These are phyloP conservation scores for Archaeoteleia sp. DNA, from an alignment of 2,888 invertebrate species.

Conservation along the genomic window DNA sequence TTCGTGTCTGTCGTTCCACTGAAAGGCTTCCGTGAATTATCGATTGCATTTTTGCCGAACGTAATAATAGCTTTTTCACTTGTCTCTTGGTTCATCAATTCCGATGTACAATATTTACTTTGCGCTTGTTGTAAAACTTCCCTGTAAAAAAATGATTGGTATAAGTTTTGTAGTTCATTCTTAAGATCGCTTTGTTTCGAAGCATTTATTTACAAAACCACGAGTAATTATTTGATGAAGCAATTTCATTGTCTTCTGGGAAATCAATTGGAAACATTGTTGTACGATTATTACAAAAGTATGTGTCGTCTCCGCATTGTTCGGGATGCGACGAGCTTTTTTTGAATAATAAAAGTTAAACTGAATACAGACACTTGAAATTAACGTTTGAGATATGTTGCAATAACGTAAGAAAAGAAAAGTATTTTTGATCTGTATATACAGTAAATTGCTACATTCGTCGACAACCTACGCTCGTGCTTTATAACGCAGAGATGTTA, in stretches of 20 bases:
- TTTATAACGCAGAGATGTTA: constrained; percentile 33
- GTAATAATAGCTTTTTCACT: no score
- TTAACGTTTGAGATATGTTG: constrained; percentile 24
- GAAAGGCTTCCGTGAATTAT: constrained; percentile 10
- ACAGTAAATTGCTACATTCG: constrained; percentile 26
- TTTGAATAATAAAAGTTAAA: constrained; percentile 9
- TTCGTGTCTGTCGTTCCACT: constrained; percentile 11
- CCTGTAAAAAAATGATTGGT: no score
- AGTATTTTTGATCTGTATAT: constrained; percentile 36
- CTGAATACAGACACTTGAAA: constrained; percentile 19
- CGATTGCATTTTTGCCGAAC: constrained; percentile 12
- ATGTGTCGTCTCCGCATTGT: constrained; percentile 23
- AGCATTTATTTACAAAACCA: constrained; percentile 10
- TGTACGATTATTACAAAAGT: constrained; percentile 3
- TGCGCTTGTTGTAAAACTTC: no score
- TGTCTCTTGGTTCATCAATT: no score
- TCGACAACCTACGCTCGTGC: constrained; percentile 32
- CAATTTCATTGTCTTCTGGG: constrained; percentile 3
- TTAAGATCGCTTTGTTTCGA: background rate
- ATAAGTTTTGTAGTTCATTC: no score
- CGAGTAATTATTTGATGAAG: constrained; percentile 15
- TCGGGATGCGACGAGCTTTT: background rate
- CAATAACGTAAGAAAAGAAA: constrained; percentile 33
- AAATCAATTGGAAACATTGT: no score
- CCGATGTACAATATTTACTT: background rate